Evolutionary conservation across 2,888 invertebrate species (phyloP).

Genomic region (Branchipolynoe longqiensis): DNA sequence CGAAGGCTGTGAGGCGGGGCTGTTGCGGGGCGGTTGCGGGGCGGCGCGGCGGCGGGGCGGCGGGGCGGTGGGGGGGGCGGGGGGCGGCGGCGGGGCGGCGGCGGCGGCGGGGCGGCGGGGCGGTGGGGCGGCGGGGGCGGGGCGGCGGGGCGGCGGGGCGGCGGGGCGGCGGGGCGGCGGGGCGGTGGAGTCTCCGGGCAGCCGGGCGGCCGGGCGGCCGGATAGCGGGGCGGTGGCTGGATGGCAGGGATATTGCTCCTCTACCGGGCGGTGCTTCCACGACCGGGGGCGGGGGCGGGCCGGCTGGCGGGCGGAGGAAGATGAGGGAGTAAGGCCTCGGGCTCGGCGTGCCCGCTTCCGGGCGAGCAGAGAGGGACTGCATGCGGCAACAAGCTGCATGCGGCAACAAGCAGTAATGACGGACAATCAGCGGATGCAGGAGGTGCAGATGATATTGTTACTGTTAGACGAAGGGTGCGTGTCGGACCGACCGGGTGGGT

Average conservation of each 20-base stretch:
- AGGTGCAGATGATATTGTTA: constrained; percentile 49
- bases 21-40: not conserved
- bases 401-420: constrained; percentile 44
- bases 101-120: not conserved
- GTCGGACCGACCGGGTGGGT: constrained; percentile 48
- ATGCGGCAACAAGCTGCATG: constrained; percentile 18
- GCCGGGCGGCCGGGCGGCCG: too few species aligned
- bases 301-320: not conserved
- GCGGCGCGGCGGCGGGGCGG: too few species aligned
- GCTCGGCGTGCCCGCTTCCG: not conserved
- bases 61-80: not conserved
- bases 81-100: not conserved
- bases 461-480: constrained; percentile 45
- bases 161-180: not conserved
- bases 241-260: too few species aligned
- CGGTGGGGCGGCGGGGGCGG: not conserved
- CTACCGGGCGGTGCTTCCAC: too few species aligned
- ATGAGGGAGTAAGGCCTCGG: too few species aligned
- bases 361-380: not conserved
- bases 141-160: not conserved
- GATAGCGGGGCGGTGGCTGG: too few species aligned
- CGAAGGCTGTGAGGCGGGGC: not conserved
- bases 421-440: constrained; percentile 37
- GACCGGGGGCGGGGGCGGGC: not conserved
- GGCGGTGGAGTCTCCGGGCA: too few species aligned